Evolutionary conservation across 2,113 vertebrate species (phyloP), one percentile per base, ranked within the genome.

Genomic region (Sapayoa aenigma): DNA sequence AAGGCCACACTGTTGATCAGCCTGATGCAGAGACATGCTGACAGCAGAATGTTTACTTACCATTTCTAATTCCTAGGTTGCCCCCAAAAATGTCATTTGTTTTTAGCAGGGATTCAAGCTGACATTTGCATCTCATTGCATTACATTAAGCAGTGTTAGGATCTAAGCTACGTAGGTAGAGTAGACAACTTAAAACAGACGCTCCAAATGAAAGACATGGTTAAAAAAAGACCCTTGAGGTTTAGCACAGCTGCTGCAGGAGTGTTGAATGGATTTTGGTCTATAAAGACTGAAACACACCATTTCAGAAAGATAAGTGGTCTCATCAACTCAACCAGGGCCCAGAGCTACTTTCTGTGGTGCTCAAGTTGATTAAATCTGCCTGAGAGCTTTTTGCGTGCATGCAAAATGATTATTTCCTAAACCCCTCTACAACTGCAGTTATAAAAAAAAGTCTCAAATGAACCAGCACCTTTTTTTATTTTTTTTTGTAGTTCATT

Each of bases 1-100:
- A 94, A 52, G 47, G 53, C 62, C 52, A 91, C 62, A 41, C 47
- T 76, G 49, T 41, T 95, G 81, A 95, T 81, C 52, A 79, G 49
- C 25, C 42, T 92, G 80, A 94, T 78, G 39, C 35, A 91, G 25
- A 75, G 56, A 81, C 16, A 14, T 75, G 49, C 44, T 91, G 87
- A 90, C 55, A 65, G 49, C 55, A 86, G 77, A 91, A 47, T 62
- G 87, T 92, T 91, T 96, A 62, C 94, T 96, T 84, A 93, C 41
- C 18, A 11, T 75, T 93, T 90, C 62, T 93, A 71, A 80, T 84
- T 72, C 63, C 30, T 68, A 76, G 52, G 63, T 39, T 89, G 59
- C 15, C 52, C 28, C 17, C 55, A 85, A 84, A 94, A 58, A 21
- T 33, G 66, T 55, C 11, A 66, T 65, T 93, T 94, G 27, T 84